phyloP scores from a whole-genome alignment of 2,888 invertebrate genomes.

The Drepanosiphum platanoidis region DNA sequence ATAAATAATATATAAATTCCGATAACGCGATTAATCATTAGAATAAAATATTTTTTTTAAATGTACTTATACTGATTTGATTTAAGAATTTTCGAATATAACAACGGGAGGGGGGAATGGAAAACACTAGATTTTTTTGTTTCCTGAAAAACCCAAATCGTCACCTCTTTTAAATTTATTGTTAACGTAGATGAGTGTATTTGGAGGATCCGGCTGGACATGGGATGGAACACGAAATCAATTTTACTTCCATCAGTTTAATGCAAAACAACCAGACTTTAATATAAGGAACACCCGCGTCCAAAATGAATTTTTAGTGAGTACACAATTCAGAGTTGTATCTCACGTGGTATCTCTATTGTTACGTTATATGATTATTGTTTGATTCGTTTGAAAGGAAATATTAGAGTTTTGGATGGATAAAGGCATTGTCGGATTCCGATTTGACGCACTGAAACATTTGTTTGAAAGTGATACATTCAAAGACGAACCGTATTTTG shows the following conservation, averaged over 20 bases:
- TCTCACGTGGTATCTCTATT: not conserved
- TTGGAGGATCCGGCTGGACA: slow-evolving; percentile 77
- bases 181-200: slow-evolving; percentile 52
- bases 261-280: slow-evolving; percentile 80
- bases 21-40: too few relatives aligned
- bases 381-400: slow-evolving; percentile 28
- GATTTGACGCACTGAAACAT: slow-evolving; percentile 60
- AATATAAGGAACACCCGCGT: slow-evolving; percentile 78
- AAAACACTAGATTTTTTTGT: too few relatives aligned
- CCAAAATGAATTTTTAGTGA: slow-evolving; percentile 74
- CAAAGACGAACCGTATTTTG: slow-evolving; percentile 21
- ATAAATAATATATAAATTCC: too few relatives aligned
- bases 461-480: slow-evolving; percentile 41
- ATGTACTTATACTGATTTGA: too few relatives aligned
- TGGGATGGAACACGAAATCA: slow-evolving; percentile 75
- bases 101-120: too few relatives aligned
- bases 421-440: slow-evolving; percentile 56
- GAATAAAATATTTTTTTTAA: too few relatives aligned
- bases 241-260: slow-evolving; percentile 85
- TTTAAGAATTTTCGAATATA: too few relatives aligned
- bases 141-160: too few relatives aligned
- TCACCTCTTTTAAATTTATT: too few relatives aligned
- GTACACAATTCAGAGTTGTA: slow-evolving; percentile 23
- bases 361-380: not conserved
- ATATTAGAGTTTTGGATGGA: slow-evolving; percentile 61